Evolutionary conservation across 1,140 invertebrate genomes (phyloP).

Genomic region (Vollenhovia emeryi): DNA sequence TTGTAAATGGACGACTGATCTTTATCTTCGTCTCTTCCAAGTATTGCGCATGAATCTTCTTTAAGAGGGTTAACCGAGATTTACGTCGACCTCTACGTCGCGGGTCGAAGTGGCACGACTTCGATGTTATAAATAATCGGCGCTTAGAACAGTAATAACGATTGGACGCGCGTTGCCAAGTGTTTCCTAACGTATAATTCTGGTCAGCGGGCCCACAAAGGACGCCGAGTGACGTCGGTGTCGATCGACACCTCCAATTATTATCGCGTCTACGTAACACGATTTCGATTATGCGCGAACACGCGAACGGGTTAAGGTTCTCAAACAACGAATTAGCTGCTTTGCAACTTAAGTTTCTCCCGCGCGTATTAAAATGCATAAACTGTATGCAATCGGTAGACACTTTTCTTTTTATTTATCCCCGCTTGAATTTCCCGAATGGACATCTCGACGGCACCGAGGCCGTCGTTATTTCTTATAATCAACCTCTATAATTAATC

Average conservation of each 20-base stretch:
- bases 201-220: slow-evolving; percentile 4
- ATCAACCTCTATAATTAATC: not conserved
- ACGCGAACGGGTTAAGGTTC: not conserved
- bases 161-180: slow-evolving; percentile 74
- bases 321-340: not conserved
- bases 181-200: slow-evolving; percentile 74
- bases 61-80: not conserved
- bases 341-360: not conserved
- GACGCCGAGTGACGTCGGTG: slow-evolving; percentile 5
- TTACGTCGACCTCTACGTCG: not conserved
- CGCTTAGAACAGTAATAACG: slow-evolving; percentile 72
- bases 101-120: slow-evolving; percentile 13
- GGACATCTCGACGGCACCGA: not conserved
- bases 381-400: not conserved
- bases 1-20: not conserved
- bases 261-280: slow-evolving; percentile 35
- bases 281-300: not conserved
- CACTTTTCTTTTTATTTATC: not conserved
- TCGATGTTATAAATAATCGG: slow-evolving; percentile 76
- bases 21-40: not conserved
- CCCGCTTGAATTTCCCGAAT: not conserved
- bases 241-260: slow-evolving; percentile 57
- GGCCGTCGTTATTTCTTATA: not conserved
- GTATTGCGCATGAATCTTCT: not conserved
- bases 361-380: not conserved